Conservation (phyloP, 2,888 invertebrate genomes). For the Synergus japonicus region DNA sequence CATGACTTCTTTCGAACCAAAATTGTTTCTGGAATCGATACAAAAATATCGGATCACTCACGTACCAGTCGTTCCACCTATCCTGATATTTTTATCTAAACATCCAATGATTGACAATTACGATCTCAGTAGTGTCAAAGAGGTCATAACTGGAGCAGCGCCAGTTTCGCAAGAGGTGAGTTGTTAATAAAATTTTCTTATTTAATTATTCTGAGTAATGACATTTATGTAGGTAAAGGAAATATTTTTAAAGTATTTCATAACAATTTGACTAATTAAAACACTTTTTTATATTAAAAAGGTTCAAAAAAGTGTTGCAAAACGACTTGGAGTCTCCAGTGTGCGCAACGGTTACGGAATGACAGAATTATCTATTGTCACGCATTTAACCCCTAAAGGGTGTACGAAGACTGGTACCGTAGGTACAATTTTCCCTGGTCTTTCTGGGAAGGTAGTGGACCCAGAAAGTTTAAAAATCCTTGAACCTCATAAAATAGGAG, state of each 20-base stretch:
- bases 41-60: slow-evolving; percentile 80
- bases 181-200: background rate
- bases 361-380: slow-evolving; percentile 79
- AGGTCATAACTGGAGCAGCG: slow-evolving; percentile 86
- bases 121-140: slow-evolving; percentile 84
- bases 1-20: slow-evolving; percentile 84
- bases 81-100: slow-evolving; percentile 89
- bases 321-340: background rate
- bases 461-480: background rate
- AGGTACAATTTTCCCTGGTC: background rate
- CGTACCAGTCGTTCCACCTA: slow-evolving; percentile 87
- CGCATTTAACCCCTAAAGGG: background rate
- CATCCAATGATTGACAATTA: slow-evolving; percentile 86
- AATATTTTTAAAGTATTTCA: background rate
- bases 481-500: background rate
- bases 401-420: background rate
- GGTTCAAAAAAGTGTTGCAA: background rate
- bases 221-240: background rate
- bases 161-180: slow-evolving; percentile 85
- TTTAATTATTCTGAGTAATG: background rate
- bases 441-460: background rate
- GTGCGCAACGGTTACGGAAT: slow-evolving; percentile 84
- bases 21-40: slow-evolving; percentile 84
- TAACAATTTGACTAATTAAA: background rate
- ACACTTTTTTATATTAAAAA: background rate